Evolutionary conservation across 2,888 invertebrate species (phyloP), one percentile per base, ranked within the genome.

Genomic region (Drosophila vallismaia): DNA sequence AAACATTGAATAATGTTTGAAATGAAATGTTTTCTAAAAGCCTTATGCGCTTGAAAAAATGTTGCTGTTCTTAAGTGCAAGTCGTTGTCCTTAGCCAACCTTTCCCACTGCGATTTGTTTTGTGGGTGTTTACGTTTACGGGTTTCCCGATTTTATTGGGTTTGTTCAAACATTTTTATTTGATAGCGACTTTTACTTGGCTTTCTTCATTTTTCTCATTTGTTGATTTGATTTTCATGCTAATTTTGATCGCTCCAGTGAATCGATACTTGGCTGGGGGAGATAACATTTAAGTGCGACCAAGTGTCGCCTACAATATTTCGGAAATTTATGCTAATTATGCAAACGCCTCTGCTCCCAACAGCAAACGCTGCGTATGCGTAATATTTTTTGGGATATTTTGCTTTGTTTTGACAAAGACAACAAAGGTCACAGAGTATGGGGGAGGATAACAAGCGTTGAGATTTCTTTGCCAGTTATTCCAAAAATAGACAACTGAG

Each of bases 271-370:
- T 46, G n/a, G 66, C 40, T 66, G 9, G 12, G 59, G 38, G 49
- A 55, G 62, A 69, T 60, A 67, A 59, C 62, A 62, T 63, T 68
- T 58, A 64, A 57, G 70, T 49, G 67, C 63, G 63, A 59, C 78
- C 66, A 74, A 74, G 62, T 71, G 60, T 64, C 84, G 67, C 63
- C 53, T 60, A 59, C 63, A 74, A 76, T 73, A 84, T 82, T 84
- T 84, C 76, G 81, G 60, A 70, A 67, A 69, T 80, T 80, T 80
- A 82, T 86, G 86, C 71, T 82, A 82, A 84, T 86, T 82, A 84
- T 77, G 71, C 72, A 48, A 73, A 73, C 69, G 71, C 74, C 77
- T 53, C 40, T 44, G 57, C 49, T 42, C 40, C 40, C 14, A 24
- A 31, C 52, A 44, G 36, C 53, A 12, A 50, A 62, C 66, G 59